A percentile compares a stretch with the other conserved stretches of the same genome.
phyloP scores from a whole-genome alignment of 2,888 invertebrate genomes.

The Itoplectis maculator region DNA sequence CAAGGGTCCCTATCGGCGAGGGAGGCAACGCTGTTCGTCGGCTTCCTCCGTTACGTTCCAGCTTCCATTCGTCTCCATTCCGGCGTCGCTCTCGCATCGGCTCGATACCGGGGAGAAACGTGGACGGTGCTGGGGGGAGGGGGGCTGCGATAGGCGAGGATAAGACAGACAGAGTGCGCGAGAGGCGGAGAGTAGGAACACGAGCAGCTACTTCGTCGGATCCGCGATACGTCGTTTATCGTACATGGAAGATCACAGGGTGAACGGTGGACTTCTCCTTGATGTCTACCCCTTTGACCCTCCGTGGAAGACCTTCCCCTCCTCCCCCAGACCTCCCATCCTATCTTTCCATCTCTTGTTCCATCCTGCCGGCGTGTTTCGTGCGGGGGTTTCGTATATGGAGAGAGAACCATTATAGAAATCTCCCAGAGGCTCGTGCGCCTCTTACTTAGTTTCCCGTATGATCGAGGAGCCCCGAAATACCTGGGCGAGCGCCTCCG shows the following conservation, averaged over 20 bases:
- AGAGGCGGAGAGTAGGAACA: neutral
- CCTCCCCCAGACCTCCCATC: neutral
- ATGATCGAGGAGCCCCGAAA: constrained; percentile 6
- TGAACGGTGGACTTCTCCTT: constrained; percentile 24
- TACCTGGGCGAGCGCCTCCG: constrained; percentile 12
- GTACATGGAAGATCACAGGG: constrained; percentile 26
- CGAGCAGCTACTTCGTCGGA: neutral
- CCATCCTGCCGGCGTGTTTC: neutral
- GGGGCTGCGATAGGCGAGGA: neutral
- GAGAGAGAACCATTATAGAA: constrained; percentile 23
- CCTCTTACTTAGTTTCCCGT: constrained; percentile 17
- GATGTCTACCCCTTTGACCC: constrained; percentile 17
- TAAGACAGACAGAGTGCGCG: neutral
- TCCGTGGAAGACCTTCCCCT: neutral
- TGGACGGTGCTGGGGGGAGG: no score
- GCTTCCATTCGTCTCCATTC: constrained; percentile 64
- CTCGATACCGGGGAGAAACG: constrained; percentile 18
- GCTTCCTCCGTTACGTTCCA: constrained; percentile 35
- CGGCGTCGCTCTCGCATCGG: constrained; percentile 13
- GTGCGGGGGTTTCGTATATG: constrained; percentile 1
- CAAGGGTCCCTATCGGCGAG: constrained; percentile 57
- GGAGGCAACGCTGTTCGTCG: constrained; percentile 13
- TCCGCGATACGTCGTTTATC: constrained; percentile 24
- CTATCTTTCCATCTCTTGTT: constrained; percentile 27
- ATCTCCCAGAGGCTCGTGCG: neutral